phyloP scores from a whole-genome alignment of 2,888 invertebrate genomes.

The Perdita meconis region DNA sequence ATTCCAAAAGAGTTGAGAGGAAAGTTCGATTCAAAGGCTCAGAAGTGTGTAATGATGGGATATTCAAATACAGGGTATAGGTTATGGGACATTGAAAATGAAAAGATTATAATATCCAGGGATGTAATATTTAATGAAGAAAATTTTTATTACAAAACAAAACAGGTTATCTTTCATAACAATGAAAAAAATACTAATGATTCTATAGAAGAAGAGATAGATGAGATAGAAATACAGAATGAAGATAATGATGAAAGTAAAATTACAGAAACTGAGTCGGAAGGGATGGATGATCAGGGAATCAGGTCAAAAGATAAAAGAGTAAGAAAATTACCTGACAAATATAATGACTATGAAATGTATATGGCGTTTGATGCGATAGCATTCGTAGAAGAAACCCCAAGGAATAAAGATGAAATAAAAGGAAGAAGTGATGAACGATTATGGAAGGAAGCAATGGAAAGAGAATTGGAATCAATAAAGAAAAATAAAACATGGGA shows the following conservation, averaged over 20 bases:
- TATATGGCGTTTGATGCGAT: slow-evolving; percentile 21
- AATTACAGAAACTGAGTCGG: not conserved
- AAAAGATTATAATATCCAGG: slow-evolving; percentile 7
- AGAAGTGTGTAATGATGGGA: slow-evolving; percentile 20
- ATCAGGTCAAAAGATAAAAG: slow-evolving; percentile 3
- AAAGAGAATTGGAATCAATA: slow-evolving; percentile 55
- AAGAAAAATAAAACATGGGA: slow-evolving; percentile 55
- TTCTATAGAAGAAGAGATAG: not conserved
- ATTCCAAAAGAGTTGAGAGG: slow-evolving; percentile 6
- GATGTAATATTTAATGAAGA: slow-evolving; percentile 1
- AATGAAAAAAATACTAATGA: slow-evolving; percentile 20
- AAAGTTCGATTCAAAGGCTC: slow-evolving; percentile 12
- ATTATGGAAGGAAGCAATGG: slow-evolving; percentile 15
- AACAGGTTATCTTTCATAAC: not conserved
- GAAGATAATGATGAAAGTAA: not conserved
- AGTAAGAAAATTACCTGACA: slow-evolving; percentile 2
- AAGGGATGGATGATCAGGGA: not conserved
- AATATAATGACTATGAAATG: slow-evolving; percentile 32
- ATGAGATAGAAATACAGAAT: not conserved
- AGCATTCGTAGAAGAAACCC: slow-evolving; percentile 16
- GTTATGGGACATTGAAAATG: slow-evolving; percentile 14
- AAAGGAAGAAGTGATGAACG: not conserved
- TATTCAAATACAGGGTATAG: slow-evolving; percentile 33
- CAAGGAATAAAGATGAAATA: slow-evolving; percentile 26
- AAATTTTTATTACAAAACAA: not conserved